phyloP scores from a whole-genome alignment of 2,113 vertebrate genomes.

The Aphelocoma coerulescens region DNA sequence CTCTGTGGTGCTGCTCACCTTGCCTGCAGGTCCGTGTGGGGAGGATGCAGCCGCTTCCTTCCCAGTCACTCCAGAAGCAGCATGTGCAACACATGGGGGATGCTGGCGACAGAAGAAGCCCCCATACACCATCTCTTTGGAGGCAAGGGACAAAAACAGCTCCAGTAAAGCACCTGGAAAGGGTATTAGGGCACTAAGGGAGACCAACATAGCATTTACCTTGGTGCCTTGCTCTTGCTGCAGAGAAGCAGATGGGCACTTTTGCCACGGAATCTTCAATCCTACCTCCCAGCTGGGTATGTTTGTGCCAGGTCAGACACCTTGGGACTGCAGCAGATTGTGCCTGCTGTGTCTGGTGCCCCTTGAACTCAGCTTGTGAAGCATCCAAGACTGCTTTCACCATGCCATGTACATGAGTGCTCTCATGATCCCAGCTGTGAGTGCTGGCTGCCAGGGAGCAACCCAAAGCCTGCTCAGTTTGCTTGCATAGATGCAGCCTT shows the following conservation, averaged over 20 bases:
- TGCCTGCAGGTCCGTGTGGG: neutral
- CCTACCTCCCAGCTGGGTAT: neutral
- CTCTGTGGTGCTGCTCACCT: rapidly evolving
- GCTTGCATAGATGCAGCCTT: neutral
- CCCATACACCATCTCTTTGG: rapidly evolving
- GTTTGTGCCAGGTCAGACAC: neutral
- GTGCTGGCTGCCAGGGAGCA: neutral
- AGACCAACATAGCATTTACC: neutral
- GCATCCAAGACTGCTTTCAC: neutral
- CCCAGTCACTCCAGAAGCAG: neutral
- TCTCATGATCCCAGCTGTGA: neutral
- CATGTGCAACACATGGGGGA: too few relatives aligned
- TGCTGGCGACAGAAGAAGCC: neutral
- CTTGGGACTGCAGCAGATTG: neutral
- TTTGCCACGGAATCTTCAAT: neutral
- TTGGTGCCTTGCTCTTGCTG: neutral
- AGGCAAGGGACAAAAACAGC: neutral
- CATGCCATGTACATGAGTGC: neutral
- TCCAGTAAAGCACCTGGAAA: neutral
- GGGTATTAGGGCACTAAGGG: neutral
- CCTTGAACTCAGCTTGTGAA: neutral
- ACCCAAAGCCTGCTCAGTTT: neutral
- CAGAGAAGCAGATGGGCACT: neutral
- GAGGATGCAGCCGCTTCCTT: rapidly evolving
- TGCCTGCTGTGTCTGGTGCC: neutral